These are phyloP conservation scores for Aphelocoma coerulescens DNA, from an alignment of 2,113 vertebrate species.

Conservation along the genomic window DNA sequence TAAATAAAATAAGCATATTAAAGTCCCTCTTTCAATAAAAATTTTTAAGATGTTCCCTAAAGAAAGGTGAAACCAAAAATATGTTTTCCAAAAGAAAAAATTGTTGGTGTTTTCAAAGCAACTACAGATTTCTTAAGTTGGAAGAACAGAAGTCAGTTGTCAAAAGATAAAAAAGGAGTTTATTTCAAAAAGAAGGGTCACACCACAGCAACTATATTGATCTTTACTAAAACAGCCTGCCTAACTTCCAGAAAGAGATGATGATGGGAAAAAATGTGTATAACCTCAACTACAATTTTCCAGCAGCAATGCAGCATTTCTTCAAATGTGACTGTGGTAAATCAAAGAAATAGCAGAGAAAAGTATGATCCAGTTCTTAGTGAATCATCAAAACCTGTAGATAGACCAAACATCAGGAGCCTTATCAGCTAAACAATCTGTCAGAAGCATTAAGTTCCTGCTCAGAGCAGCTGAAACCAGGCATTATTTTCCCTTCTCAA, in stretches of 20 bases:
- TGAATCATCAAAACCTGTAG: constrained; percentile 3
- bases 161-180: background rate
- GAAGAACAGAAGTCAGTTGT: background rate
- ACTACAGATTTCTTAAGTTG: background rate
- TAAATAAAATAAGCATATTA: background rate
- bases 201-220: background rate
- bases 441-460: background rate
- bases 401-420: background rate
- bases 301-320: background rate
- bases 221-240: background rate
- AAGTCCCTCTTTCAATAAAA: background rate
- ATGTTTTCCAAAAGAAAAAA: background rate
- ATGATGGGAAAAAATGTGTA: background rate
- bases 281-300: background rate
- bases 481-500: background rate
- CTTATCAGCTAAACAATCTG: background rate
- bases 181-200: background rate
- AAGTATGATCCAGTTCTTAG: background rate
- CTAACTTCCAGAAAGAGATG: constrained; percentile 2
- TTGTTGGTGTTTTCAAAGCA: background rate
- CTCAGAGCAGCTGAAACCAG: background rate
- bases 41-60: background rate
- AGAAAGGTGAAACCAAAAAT: background rate
- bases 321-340: background rate
- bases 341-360: background rate